These are phyloP conservation scores for Apteryx mantelli DNA, from an alignment of 2,113 vertebrate genomes.

Conservation along the genomic window DNA sequence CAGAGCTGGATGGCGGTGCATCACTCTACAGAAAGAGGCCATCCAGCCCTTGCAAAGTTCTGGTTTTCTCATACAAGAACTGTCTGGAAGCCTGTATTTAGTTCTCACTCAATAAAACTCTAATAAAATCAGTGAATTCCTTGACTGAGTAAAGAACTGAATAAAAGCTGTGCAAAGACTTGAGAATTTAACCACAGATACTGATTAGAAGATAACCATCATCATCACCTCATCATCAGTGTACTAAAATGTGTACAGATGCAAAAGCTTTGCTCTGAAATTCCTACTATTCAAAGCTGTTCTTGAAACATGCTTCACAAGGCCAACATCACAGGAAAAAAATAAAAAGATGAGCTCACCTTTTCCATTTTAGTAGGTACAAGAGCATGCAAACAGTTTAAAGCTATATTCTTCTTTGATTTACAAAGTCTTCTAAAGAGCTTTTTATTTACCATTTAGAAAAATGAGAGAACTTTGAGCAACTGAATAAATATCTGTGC, in stretches of 20 bases:
- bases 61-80: slow-evolving; percentile 17
- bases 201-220: slow-evolving; percentile 58
- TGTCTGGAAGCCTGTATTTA: slow-evolving; percentile 52
- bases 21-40: neutral
- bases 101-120: slow-evolving; percentile 46
- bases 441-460: slow-evolving; percentile 49
- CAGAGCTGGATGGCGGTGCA: neutral
- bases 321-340: slow-evolving; percentile 73
- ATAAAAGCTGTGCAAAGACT: slow-evolving; percentile 56
- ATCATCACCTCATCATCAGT: slow-evolving; percentile 64
- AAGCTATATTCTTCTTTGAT: slow-evolving; percentile 81
- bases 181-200: slow-evolving; percentile 34
- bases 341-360: slow-evolving; percentile 75
- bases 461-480: slow-evolving; percentile 53
- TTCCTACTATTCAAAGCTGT: slow-evolving; percentile 65
- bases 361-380: slow-evolving; percentile 74
- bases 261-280: slow-evolving; percentile 70
- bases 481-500: slow-evolving; percentile 50
- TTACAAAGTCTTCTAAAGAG: slow-evolving; percentile 59
- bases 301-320: slow-evolving; percentile 77
- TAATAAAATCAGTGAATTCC: slow-evolving; percentile 5
- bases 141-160: slow-evolving; percentile 57
- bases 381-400: slow-evolving; percentile 77
- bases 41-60: slow-evolving; percentile 10
- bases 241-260: slow-evolving; percentile 56